Percentiles rank a stretch among this genome's conserved stretches.
Evolutionary conservation across 2,113 vertebrate genomes (phyloP).

Genomic region (Chaetops frenatus): DNA sequence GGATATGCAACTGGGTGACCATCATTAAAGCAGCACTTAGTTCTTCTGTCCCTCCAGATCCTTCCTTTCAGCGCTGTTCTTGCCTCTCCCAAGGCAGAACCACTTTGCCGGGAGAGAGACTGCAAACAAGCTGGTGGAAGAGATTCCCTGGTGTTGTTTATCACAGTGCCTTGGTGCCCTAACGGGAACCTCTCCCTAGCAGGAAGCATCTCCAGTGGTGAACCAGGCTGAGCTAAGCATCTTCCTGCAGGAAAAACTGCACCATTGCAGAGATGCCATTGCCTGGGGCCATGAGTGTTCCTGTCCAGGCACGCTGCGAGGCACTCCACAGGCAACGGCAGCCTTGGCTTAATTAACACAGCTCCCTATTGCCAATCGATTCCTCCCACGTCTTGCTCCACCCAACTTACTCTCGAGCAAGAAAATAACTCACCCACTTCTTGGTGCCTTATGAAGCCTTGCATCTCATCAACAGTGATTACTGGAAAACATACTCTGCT

Average conservation of each 20-base stretch:
- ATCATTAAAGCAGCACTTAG: not conserved
- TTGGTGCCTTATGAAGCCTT: not conserved
- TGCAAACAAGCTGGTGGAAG: not conserved
- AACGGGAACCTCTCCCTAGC: not conserved
- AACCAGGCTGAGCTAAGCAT: not conserved
- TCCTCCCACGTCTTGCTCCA: conserved; percentile 29
- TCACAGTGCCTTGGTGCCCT: not conserved
- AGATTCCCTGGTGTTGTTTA: not conserved
- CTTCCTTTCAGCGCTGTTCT: not conserved
- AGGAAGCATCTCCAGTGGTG: not conserved
- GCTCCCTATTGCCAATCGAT: conserved; percentile 14
- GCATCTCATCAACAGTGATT: not conserved
- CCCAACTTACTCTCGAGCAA: not conserved
- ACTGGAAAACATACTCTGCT: not conserved
- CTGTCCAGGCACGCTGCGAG: conserved; percentile 9
- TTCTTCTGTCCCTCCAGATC: not conserved
- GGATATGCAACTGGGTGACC: not conserved
- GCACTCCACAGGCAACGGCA: not conserved
- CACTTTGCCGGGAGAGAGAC: not conserved
- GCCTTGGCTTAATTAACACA: not conserved
- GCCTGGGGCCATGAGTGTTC: not conserved
- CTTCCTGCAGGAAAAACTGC: not conserved
- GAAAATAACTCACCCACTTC: not conserved
- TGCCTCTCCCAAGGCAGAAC: not conserved
- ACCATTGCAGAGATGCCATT: fast-evolving